Evolutionary conservation across 1,140 invertebrate genomes (phyloP), one percentile per base, ranked within the genome.

Genomic region (Penaeus japonicus): DNA sequence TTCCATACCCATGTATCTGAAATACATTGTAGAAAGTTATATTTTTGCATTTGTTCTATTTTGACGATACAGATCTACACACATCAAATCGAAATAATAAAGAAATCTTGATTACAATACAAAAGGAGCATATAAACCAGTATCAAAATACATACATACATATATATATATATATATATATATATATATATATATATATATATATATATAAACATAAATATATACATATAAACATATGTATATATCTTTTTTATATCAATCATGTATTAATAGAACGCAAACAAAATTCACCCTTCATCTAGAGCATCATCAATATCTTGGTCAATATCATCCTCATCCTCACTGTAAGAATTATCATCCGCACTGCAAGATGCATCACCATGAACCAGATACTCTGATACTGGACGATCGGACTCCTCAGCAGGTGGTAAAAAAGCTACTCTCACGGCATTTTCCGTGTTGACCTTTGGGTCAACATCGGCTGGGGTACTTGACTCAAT

Each of bases 1-100:
- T 65, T 89, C 91, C 90, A 89, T 85, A n/a, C 89, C 90, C 90
- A 90, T 90, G 62, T 89, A 90, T 73, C 90, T 90, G 65, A 30
- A 70, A 84, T 53, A 7, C 7, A 57, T n/a, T 70, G 15, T n/a
- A 12, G 0, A n/a, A 4, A 70, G 62, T 70, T 7, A 70, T 20
- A 70, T 70, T 17, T 30, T 70, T 3, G n/a, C 30, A 12, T 24
- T 17, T 47, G 47, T 7, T 47, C 47, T 47, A 47, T n/a, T n/a
- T n/a, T n/a, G n/a, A 77, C 5, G 35, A 39, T 59, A n/a, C 4
- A 32, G 4, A 55, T 20, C n/a, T 32, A 81, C 15, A 57, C 17
- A 47, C n/a, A 39, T 35, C 5, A 80, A 27, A 85, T 27, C 57
- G 7, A 78, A 78, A 30, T 12, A 78, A 30, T 22, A 22, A n/a